These are phyloP conservation scores for Anableps anableps DNA, from an alignment of 2,797 vertebrate species.

Conservation along the genomic window DNA sequence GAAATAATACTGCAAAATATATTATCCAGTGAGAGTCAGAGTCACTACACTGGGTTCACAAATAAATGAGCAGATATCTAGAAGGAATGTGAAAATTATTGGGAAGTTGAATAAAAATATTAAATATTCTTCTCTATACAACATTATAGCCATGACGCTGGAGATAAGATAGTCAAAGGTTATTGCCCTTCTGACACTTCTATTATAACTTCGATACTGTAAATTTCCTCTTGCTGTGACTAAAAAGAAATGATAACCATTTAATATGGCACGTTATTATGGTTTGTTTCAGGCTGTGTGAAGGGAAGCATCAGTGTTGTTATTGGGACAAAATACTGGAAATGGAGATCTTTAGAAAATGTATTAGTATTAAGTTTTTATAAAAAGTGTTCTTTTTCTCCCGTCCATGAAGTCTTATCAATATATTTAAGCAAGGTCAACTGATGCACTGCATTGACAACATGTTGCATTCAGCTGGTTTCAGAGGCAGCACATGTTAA, in stretches of 20 bases:
- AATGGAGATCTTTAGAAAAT: background rate
- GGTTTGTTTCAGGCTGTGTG: conserved; percentile 9
- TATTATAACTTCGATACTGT: conserved; percentile 40
- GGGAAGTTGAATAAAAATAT: conserved; percentile 24
- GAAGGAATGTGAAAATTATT: background rate
- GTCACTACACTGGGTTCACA: conserved; percentile 7
- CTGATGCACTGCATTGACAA: background rate
- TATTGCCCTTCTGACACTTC: conserved; percentile 61
- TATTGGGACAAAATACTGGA: background rate
- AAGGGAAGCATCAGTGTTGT: conserved; percentile 8
- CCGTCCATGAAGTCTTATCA: background rate
- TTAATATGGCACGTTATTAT: conserved; percentile 40
- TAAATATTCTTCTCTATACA: conserved; percentile 17
- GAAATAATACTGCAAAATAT: conserved; percentile 13
- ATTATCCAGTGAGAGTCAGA: background rate
- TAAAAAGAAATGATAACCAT: conserved; percentile 33
- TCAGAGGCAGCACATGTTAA: background rate
- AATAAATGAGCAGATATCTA: conserved; percentile 3
- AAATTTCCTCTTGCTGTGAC: conserved; percentile 50
- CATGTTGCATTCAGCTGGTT: background rate
- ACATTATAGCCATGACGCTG: conserved; percentile 14
- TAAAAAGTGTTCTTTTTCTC: background rate
- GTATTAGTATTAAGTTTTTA: background rate
- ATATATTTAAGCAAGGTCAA: background rate
- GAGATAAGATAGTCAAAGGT: conserved; percentile 62